A percentile compares a stretch with the other conserved stretches of the same genome.
Conservation (phyloP, 64 coral and sea anemone genomes). For the Stichodactyla mertensii region DNA sequence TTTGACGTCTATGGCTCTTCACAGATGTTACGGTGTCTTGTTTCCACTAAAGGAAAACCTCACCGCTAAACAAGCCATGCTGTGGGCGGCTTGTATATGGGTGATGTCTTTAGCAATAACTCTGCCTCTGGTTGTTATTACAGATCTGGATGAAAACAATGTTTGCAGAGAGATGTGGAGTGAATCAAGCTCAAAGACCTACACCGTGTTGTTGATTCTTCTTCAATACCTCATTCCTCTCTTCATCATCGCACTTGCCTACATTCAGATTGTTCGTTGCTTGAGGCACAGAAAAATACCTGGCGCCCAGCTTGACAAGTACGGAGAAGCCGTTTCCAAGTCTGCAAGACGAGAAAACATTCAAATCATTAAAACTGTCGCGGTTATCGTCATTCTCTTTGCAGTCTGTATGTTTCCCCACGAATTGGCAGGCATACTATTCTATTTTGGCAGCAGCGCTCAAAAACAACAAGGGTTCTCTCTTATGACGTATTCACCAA, state of each 20-base stretch:
- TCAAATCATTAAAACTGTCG: slow-evolving; percentile 62
- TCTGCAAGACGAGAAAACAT: slow-evolving; percentile 51
- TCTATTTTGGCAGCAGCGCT: slow-evolving; percentile 19
- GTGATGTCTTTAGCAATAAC: slow-evolving; percentile 27
- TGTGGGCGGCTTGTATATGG: slow-evolving; percentile 46
- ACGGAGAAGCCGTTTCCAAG: slow-evolving; percentile 4
- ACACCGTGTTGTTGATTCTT: slow-evolving; percentile 41
- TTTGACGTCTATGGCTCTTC: slow-evolving; percentile 50
- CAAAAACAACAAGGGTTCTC: background rate
- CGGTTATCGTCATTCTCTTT: slow-evolving; percentile 61
- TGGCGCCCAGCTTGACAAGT: background rate
- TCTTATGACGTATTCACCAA: slow-evolving; percentile 12
- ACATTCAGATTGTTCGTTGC: slow-evolving; percentile 35
- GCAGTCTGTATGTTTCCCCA: slow-evolving; percentile 63
- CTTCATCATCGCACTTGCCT: slow-evolving; percentile 30
- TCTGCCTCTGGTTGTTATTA: slow-evolving; percentile 37
- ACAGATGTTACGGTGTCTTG: slow-evolving; percentile 48
- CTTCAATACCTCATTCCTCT: slow-evolving; percentile 53
- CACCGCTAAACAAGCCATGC: slow-evolving; percentile 18
- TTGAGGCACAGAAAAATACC: slow-evolving; percentile 37
- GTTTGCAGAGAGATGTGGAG: slow-evolving; percentile 42
- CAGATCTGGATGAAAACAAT: slow-evolving; percentile 21
- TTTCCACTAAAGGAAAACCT: slow-evolving; percentile 44
- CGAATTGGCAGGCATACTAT: slow-evolving; percentile 23
- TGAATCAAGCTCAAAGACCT: slow-evolving; percentile 13